These are phyloP conservation scores for Anodontia alba DNA, from an alignment of 2,888 invertebrate species.

Conservation along the genomic window DNA sequence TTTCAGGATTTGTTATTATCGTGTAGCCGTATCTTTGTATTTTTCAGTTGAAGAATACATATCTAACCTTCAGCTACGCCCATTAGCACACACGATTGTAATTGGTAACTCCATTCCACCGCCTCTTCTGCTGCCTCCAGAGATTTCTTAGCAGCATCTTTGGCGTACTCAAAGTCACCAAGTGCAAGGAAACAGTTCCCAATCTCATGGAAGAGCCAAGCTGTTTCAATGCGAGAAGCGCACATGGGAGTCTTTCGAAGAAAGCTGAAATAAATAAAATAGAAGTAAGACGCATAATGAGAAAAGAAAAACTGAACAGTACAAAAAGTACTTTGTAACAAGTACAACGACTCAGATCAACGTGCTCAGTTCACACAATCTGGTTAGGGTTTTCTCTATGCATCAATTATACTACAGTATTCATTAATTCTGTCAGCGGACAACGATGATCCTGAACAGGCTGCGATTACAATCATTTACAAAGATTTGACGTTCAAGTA, in stretches of 20 bases:
- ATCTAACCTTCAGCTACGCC: conserved; percentile 77
- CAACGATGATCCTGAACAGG: background rate
- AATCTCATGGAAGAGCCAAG: conserved; percentile 83
- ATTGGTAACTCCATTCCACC: conserved; percentile 78
- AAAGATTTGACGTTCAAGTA: no score
- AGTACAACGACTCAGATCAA: no score
- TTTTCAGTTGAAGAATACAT: background rate
- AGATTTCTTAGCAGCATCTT: conserved; percentile 77
- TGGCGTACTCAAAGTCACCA: conserved; percentile 73
- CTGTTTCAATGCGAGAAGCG: conserved; percentile 65
- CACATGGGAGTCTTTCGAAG: conserved; percentile 68
- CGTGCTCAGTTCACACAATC: no score
- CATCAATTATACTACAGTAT: no score
- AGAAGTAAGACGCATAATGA: no score
- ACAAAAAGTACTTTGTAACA: background rate
- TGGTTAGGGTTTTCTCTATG: no score
- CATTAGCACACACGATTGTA: conserved; percentile 80
- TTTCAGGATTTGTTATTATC: no score
- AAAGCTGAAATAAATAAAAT: conserved; percentile 52
- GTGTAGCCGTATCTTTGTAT: no score
- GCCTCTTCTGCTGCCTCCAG: conserved; percentile 76
- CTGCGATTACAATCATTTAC: no score
- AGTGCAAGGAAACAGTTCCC: conserved; percentile 84
- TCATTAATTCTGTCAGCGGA: background rate
- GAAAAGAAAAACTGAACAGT: no score